Percentiles rank a stretch among this genome's conserved stretches.
Evolutionary conservation across 1,140 invertebrate species (phyloP).

Genomic region (Lepidostoma basale): DNA sequence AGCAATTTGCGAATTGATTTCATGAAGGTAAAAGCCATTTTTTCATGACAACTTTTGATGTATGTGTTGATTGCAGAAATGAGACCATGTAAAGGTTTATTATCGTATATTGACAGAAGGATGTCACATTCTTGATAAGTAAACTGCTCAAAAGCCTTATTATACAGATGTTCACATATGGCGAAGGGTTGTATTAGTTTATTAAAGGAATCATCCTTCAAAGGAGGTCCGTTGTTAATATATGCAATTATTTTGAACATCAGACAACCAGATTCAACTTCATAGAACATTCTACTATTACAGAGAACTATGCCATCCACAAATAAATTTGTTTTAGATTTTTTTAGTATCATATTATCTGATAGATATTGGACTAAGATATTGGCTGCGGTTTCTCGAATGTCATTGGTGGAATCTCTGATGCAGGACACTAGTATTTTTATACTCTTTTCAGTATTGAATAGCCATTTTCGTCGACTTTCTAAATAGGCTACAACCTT

Average conservation of each 20-base stretch:
- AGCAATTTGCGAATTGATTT: constrained; percentile 48
- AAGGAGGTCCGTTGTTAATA: background rate
- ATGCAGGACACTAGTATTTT: constrained; percentile 26
- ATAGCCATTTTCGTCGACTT: constrained; percentile 32
- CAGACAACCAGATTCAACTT: constrained; percentile 38
- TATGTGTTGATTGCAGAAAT: constrained; percentile 47
- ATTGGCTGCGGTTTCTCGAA: constrained; percentile 27
- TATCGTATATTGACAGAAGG: constrained; percentile 36
- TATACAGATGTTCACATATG: constrained; percentile 30
- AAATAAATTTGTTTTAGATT: constrained; percentile 30
- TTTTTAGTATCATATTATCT: constrained; percentile 12
- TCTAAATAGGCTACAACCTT: constrained; percentile 29
- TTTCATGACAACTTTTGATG: constrained; percentile 42
- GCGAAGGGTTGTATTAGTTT: background rate
- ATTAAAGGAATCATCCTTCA: background rate
- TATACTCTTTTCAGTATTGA: constrained; percentile 5
- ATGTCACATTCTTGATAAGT: constrained; percentile 28
- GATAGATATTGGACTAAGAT: constrained; percentile 35
- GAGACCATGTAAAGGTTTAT: constrained; percentile 46
- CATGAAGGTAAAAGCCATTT: constrained; percentile 51
- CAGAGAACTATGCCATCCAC: constrained; percentile 28
- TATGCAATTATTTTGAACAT: constrained; percentile 38
- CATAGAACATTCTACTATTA: constrained; percentile 40
- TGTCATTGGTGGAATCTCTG: constrained; percentile 35
- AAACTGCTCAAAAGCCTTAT: constrained; percentile 35